Evolutionary conservation across 2,888 invertebrate species (phyloP), one percentile per base, ranked within the genome.

Genomic region (Metacarcinus magister): DNA sequence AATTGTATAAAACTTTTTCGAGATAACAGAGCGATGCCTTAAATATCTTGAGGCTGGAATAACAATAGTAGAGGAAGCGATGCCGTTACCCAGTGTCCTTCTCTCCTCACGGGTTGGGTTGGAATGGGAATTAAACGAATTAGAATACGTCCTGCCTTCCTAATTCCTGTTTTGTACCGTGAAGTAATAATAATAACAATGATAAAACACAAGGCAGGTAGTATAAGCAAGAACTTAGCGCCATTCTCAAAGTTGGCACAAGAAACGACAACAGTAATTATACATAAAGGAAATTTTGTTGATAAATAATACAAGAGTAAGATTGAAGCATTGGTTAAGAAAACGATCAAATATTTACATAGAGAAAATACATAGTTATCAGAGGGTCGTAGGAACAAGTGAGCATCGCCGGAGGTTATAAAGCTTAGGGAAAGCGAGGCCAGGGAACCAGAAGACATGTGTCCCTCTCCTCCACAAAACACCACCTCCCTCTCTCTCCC

Each of bases 21-120:
- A 39, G 87, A 87, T 87, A 87, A 87, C 87, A 87, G 87, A 87
- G 16, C 87, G 87, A 87, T 87, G 87, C 87, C 39, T 87, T 87
- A 87, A 87, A 92, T 92, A 92, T 92, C 48, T 92, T 28, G 44
- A 16, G 87, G 39, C 87, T 39, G 87, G 7, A 87, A 87, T 87
- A 87, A 87, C 87, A 87, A 60, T 60, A 60, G 39, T 87, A 87
- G 87, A 87, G 39, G 32, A 87, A 10, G 39, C 32, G 39, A 13
- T 39, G 39, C 87, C 87, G 87, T 60, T 92, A 48, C 5, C 19
- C 19, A 44, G 87, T 94, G 67, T 94, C 28, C 92, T 23, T 92
- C 54, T 19, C 32, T 54, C 92, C n/a, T 28, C 60, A 28, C 60
- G 44, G 3, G n/a, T 2, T 4, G 44, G 3, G n/a, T 2, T 4